Evolutionary conservation across 1,140 invertebrate genomes (phyloP).

Genomic region (Drosophila seguyi): DNA sequence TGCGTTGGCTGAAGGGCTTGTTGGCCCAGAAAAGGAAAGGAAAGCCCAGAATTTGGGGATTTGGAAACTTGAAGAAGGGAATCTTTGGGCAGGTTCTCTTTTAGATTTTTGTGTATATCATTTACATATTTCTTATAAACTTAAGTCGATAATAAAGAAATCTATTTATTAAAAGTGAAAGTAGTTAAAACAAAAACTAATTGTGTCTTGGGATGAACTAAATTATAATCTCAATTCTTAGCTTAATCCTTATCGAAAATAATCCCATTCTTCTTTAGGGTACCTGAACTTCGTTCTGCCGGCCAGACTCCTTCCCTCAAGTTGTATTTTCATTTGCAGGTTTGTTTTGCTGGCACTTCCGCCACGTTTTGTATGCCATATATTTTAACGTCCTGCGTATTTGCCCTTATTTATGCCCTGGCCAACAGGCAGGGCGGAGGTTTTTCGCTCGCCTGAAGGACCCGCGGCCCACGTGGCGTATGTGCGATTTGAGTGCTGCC

Average conservation of each 20-base stretch:
- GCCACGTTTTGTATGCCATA: constrained; percentile 66
- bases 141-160: background rate
- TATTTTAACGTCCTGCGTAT: constrained; percentile 55
- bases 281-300: constrained; percentile 29
- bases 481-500: constrained; percentile 59
- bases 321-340: constrained; percentile 51
- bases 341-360: constrained; percentile 74
- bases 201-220: background rate
- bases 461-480: constrained; percentile 51
- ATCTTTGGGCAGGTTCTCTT: background rate
- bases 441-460: constrained; percentile 6
- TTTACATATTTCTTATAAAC: too few species aligned
- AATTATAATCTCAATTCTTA: background rate
- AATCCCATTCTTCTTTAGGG: background rate
- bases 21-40: background rate
- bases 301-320: constrained; percentile 12
- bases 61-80: too few species aligned
- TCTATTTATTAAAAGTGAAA: background rate
- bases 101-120: background rate
- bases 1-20: background rate
- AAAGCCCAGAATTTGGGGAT: background rate
- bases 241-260: background rate
- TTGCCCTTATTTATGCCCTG: constrained; percentile 57
- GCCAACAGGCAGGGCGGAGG: constrained; percentile 32
- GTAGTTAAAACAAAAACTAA: background rate